phyloP scores from a whole-genome alignment of 2,888 invertebrate genomes.

The Himalopsyche anomala region DNA sequence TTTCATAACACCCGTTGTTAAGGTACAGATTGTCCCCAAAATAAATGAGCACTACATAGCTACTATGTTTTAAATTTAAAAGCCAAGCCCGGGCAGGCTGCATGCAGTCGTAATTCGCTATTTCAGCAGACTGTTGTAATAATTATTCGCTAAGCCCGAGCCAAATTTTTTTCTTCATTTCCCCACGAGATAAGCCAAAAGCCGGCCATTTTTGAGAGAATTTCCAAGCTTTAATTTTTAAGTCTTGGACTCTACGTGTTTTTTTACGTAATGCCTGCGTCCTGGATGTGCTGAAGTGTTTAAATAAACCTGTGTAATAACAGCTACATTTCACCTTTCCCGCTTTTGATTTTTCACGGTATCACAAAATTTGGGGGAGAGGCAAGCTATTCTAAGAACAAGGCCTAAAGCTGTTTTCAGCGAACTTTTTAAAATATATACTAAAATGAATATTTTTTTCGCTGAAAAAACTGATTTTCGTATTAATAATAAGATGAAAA shows the following conservation, averaged over 20 bases:
- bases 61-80: neutral
- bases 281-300: constrained; percentile 9
- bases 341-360: no score
- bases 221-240: neutral
- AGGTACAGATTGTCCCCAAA: constrained; percentile 25
- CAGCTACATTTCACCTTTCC: neutral
- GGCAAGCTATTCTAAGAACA: no score
- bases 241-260: neutral
- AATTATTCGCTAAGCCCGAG: constrained; percentile 36
- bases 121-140: constrained; percentile 38
- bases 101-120: constrained; percentile 24
- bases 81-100: neutral
- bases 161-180: constrained; percentile 19
- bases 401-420: no score
- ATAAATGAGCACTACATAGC: neutral
- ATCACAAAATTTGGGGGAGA: no score
- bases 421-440: no score
- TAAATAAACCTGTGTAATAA: neutral
- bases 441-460: no score
- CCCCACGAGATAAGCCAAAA: constrained; percentile 22
- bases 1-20: neutral
- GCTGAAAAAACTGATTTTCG: no score
- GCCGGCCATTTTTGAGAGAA: constrained; percentile 11
- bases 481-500: no score
- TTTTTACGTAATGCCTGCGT: neutral